phyloP scores from a whole-genome alignment of 2,113 vertebrate species.

The Sylvietta virens region DNA sequence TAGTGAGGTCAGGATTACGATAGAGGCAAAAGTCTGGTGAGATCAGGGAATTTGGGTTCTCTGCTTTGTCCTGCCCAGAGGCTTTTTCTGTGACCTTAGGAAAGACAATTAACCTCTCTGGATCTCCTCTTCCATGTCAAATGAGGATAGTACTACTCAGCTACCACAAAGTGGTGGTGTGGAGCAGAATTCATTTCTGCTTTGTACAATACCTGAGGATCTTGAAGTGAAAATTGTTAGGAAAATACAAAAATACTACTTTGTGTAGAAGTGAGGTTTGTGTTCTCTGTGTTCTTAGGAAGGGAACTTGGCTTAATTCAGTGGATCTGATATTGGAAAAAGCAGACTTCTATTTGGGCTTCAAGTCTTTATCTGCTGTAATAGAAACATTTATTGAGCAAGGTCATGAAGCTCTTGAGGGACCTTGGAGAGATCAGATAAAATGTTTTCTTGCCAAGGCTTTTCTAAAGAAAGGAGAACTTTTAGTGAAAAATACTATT shows the following conservation, averaged over 20 bases:
- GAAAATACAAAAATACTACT: neutral
- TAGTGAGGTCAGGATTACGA: neutral
- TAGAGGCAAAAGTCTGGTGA: neutral
- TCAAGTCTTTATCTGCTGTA: neutral
- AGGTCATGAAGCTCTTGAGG: neutral
- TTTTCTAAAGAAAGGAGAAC: neutral
- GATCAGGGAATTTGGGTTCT: constrained; percentile 4
- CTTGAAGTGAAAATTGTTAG: neutral
- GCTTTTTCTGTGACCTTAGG: constrained; percentile 44
- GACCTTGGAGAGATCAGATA: neutral
- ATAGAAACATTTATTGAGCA: neutral
- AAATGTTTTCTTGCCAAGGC: neutral
- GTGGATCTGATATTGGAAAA: neutral
- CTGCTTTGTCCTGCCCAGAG: constrained; percentile 37
- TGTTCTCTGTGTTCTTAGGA: neutral
- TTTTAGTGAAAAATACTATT: neutral
- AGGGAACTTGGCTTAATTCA: neutral
- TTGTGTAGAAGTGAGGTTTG: neutral
- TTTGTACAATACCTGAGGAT: neutral
- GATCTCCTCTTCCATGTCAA: constrained; percentile 11
- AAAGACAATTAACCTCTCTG: constrained; percentile 49
- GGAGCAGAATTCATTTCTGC: constrained; percentile 36
- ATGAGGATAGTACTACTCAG: constrained; percentile 5
- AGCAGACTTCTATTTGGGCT: neutral
- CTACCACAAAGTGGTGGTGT: constrained; percentile 50